A percentile compares a stretch with the other conserved stretches of the same genome.
phyloP scores from a whole-genome alignment of 1,140 invertebrate genomes.

The Gerris buenoi region DNA sequence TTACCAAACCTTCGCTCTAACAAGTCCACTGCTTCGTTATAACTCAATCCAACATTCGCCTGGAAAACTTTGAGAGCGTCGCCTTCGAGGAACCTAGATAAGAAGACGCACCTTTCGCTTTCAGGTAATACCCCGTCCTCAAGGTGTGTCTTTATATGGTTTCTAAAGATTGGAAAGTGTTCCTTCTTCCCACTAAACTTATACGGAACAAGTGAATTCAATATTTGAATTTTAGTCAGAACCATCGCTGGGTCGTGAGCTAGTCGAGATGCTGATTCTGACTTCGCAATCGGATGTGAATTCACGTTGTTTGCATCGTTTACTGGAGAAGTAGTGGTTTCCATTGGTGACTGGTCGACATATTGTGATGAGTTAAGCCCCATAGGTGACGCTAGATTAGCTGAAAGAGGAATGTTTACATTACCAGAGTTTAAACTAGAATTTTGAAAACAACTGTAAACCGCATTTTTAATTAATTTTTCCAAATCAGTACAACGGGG shows the following conservation, averaged over 20 bases:
- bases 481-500: no score
- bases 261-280: no score
- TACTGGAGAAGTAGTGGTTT: no score
- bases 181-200: not conserved
- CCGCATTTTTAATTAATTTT: no score
- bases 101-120: not conserved
- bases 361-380: no score
- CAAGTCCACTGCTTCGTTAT: not conserved
- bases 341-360: no score
- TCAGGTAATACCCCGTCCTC: not conserved
- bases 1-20: not conserved
- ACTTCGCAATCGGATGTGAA: no score
- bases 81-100: not conserved
- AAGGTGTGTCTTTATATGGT: not conserved
- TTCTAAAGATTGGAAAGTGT: not conserved
- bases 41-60: not conserved
- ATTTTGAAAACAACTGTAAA: no score
- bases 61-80: not conserved
- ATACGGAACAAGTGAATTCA: not conserved
- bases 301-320: no score
- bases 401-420: no score
- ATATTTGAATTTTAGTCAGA: not conserved
- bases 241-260: not conserved
- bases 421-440: no score
- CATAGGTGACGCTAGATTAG: no score